A percentile compares a stretch with the other conserved stretches of the same genome.
Evolutionary conservation across 2,797 vertebrate species (phyloP).

Genomic region (Notoglanidium macrostoma): DNA sequence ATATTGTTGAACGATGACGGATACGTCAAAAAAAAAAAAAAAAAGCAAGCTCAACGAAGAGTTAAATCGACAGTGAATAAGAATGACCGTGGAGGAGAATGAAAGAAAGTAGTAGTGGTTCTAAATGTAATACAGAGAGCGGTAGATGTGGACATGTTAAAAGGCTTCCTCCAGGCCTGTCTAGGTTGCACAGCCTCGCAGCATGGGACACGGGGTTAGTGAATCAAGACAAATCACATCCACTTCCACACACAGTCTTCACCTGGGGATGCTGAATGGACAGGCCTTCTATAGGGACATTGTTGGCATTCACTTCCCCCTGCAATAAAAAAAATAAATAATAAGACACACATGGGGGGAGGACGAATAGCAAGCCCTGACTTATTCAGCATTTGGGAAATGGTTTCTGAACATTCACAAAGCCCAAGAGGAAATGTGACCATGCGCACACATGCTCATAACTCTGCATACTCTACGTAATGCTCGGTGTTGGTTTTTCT

Average conservation of each 20-base stretch:
- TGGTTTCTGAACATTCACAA: slow-evolving; percentile 30
- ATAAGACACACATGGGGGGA: slow-evolving; percentile 2
- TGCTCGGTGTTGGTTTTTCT: slow-evolving; percentile 31
- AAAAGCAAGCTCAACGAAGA: not conserved
- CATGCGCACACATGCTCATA: not conserved
- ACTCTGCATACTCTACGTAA: not conserved
- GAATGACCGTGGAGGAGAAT: slow-evolving; percentile 55
- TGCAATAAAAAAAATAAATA: slow-evolving; percentile 58
- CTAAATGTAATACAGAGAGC: slow-evolving; percentile 57
- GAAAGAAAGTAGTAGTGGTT: slow-evolving; percentile 56
- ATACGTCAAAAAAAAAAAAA: not conserved
- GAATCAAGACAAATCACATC: slow-evolving; percentile 71
- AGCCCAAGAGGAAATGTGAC: not conserved
- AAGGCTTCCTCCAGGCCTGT: slow-evolving; percentile 63
- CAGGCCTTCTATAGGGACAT: slow-evolving; percentile 79
- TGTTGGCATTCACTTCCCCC: slow-evolving; percentile 79
- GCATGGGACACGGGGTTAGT: slow-evolving; percentile 64
- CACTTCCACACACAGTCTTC: slow-evolving; percentile 61
- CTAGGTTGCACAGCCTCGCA: slow-evolving; percentile 45
- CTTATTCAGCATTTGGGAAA: slow-evolving; percentile 27
- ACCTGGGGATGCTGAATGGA: slow-evolving; percentile 85
- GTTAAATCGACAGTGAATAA: slow-evolving; percentile 11
- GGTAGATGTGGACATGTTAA: slow-evolving; percentile 53
- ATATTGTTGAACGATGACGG: not conserved
- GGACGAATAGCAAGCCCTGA: not conserved